Base-by-base conservation (phyloP, 2,113 vertebrate species). In the Engystomops pustulosus region DNA sequence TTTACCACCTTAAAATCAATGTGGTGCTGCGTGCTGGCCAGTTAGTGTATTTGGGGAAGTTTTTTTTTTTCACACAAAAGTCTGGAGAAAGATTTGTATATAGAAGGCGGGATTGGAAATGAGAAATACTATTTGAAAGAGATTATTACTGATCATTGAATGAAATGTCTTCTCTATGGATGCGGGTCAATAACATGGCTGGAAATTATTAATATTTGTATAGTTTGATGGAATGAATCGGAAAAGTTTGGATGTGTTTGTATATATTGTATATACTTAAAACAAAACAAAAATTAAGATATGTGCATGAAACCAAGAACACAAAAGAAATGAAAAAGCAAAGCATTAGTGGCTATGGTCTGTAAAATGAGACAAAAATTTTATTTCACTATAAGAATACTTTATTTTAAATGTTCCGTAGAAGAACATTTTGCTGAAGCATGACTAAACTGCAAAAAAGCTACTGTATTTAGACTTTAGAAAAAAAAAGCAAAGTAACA, bases 311-410 rank as follows among this genome's bases (percentile, higher is more conserved):
- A 95, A 93, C 94, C 92, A 96, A 96, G 95, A 96, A 95, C 81
- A 83, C 82, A 96, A 96, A 96, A 97, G 92, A 95, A 95, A 89
- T 93, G 94, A 95, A 93, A 91, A 91, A 94, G 93, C 92, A 96
- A 96, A 98, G 96, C 96, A 97, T 98, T 98, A 98, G 96, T 97
- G 96, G 96, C 96, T 98, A 98, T 95, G 96, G 96, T 98, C 97
- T 99, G 96, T 97, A 97, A 96, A 98, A 97, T 95, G 95, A 96
- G 96, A 94, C 94, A 96, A 96, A 97, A 93, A 94, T 91, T 95
- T 95, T 97, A 98, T 97, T 99, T 99, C 96, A 99, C 96, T 97
- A 98, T 98, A 98, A 98, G 96, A 99, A 95, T 95, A 98, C 96
- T 98, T 99, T 97, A 97, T 96, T 99, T 99, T 96, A 95, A 98